phyloP scores from a whole-genome alignment of 1,140 invertebrate species.

The Drosophila cardini region DNA sequence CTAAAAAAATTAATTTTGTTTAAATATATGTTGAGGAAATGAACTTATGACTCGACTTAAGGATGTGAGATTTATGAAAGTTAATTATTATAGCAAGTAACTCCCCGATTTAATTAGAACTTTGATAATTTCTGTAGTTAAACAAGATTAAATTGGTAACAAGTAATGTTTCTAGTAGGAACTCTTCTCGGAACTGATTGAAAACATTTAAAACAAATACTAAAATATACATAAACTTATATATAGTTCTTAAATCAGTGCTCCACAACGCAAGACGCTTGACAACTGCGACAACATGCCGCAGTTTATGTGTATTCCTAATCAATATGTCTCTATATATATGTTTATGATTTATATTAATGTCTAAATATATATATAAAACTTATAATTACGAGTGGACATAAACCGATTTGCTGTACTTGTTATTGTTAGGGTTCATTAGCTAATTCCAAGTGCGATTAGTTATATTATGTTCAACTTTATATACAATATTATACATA shows the following conservation, averaged over 20 bases:
- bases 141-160: not conserved
- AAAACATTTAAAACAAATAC: not conserved
- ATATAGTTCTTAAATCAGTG: not conserved
- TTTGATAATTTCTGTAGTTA: not conserved
- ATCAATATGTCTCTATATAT: constrained; percentile 6
- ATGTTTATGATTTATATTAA: constrained; percentile 33
- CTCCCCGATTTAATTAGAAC: no score
- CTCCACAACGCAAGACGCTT: constrained; percentile 25
- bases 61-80: no score
- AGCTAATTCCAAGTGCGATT: constrained; percentile 61
- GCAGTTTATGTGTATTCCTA: constrained; percentile 16
- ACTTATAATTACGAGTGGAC: constrained; percentile 75
- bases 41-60: no score
- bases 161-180: constrained; percentile 15
- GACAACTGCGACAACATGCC: constrained; percentile 17
- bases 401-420: constrained; percentile 77
- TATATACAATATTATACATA: constrained; percentile 75
- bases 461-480: constrained; percentile 64
- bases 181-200: constrained; percentile 4
- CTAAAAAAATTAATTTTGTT: no score
- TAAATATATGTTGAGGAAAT: no score
- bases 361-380: constrained; percentile 54
- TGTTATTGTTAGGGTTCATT: constrained; percentile 54
- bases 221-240: not conserved
- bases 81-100: no score